These are phyloP conservation scores for Parnassius apollo DNA, from an alignment of 2,888 invertebrate genomes.

Conservation along the genomic window DNA sequence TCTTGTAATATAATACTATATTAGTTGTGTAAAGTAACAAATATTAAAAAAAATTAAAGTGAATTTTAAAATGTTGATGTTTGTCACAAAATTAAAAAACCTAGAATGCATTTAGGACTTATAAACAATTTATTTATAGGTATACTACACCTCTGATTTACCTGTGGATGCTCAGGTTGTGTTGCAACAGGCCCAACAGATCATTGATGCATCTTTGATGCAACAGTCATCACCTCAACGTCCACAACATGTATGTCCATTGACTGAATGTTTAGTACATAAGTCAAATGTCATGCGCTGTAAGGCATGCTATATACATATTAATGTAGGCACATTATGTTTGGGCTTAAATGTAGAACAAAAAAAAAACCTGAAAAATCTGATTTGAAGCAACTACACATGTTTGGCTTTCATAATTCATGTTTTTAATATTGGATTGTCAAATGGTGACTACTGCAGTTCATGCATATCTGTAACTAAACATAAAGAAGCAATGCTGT, in stretches of 20 bases:
- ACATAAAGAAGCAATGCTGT: too few relatives aligned
- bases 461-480: too few relatives aligned
- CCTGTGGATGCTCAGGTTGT: conserved; percentile 80
- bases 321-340: too few relatives aligned
- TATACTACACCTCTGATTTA: conserved; percentile 80
- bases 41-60: too few relatives aligned
- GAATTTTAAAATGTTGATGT: too few relatives aligned
- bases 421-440: too few relatives aligned
- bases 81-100: not conserved
- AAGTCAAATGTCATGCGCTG: conserved; percentile 31
- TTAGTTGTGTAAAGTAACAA: too few relatives aligned
- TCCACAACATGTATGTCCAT: conserved; percentile 78
- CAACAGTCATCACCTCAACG: conserved; percentile 76
- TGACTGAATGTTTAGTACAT: conserved; percentile 37
- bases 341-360: too few relatives aligned
- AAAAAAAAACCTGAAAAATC: too few relatives aligned
- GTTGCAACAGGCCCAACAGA: conserved; percentile 79
- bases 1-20: not conserved
- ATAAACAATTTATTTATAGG: conserved; percentile 74
- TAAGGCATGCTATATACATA: not conserved
- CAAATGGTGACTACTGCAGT: too few relatives aligned
- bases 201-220: conserved; percentile 80
- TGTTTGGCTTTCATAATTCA: too few relatives aligned
- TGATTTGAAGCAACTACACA: too few relatives aligned
- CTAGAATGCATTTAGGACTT: conserved; percentile 32